Conservation (phyloP, 2,888 invertebrate genomes). For the Volucella inflata region DNA sequence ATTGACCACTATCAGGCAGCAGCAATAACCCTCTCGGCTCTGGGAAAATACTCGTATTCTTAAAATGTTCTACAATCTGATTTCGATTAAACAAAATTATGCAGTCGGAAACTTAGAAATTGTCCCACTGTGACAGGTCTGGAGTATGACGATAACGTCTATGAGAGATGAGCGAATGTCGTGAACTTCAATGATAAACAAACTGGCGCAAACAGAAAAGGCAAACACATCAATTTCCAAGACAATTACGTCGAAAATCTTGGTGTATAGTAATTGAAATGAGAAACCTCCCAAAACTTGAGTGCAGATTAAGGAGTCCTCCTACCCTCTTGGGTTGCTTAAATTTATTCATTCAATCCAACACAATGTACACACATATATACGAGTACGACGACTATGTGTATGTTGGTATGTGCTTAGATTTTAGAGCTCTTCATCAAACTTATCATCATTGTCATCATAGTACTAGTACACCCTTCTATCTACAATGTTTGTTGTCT, state of each 20-base stretch:
- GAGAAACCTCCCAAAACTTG: constrained; percentile 20
- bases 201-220: constrained; percentile 44
- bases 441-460: constrained; percentile 43
- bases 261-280: constrained; percentile 69
- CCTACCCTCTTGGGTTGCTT: constrained; percentile 19
- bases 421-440: constrained; percentile 56
- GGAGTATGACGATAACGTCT: constrained; percentile 20
- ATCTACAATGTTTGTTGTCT: constrained; percentile 11
- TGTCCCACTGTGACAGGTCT: constrained; percentile 28
- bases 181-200: constrained; percentile 5
- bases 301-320: constrained; percentile 20
- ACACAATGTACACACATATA: not conserved
- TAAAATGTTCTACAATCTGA: constrained; percentile 59
- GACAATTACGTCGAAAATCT: constrained; percentile 57
- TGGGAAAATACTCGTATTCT: constrained; percentile 12
- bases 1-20: constrained; percentile 4
- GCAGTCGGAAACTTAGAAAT: constrained; percentile 73
- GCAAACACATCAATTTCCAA: constrained; percentile 71
- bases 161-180: not conserved
- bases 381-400: not conserved
- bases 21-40: not conserved
- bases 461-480: no score
- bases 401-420: constrained; percentile 25
- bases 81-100: constrained; percentile 72
- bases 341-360: constrained; percentile 64